Evolutionary conservation across 1,140 invertebrate species (phyloP), one percentile per base, ranked within the genome.

Genomic region (Drosophila subpulchrella): DNA sequence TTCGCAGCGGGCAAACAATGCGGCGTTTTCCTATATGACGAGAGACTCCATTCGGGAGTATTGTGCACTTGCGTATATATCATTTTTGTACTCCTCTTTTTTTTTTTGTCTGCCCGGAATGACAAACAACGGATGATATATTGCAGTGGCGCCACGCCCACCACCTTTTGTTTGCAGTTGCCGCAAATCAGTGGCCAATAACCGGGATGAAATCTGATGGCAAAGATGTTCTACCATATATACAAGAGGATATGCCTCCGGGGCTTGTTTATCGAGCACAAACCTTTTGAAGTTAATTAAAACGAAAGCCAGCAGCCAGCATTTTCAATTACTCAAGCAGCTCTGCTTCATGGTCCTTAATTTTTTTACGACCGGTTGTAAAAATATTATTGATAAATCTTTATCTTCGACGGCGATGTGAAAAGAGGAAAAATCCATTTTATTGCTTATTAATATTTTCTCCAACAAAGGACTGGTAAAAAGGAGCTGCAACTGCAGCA

Each of bases 271-370:
- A 57, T 50, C 41, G 11, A 62, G 58, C 58, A 70, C 58, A 70
- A 88, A 61, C 79, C 83, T 83, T 89, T 88, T 74, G 67, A 66
- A 89, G 76, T 88, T 88, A 88, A 88, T 88, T 88, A 88, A 88
- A 88, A 76, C 70, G 57, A 73, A 30, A 39, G 58, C 24, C 36
- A 42, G 34, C 27, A 42, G 34, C 27, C 17, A 70, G 62, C 47
- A 41, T 62, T 84, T 83, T 75, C 80, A 83, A 83, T 83, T 83
- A 83, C 80, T 78, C 68, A 62, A 78, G 68, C 53, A 57, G 46
- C 41, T 13, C 20, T 20, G 30, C 48, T 27, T 24, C 13, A 24
- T 15, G 27, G 34, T 4, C 15, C 24, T 71, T 59, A 60, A 58
- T 59, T 38, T 70, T 30, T 75, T 65, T 47, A 77, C 54, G 66